These are phyloP conservation scores for Sciurus niger DNA, from an alignment of 2,113 vertebrate species.

Conservation along the genomic window DNA sequence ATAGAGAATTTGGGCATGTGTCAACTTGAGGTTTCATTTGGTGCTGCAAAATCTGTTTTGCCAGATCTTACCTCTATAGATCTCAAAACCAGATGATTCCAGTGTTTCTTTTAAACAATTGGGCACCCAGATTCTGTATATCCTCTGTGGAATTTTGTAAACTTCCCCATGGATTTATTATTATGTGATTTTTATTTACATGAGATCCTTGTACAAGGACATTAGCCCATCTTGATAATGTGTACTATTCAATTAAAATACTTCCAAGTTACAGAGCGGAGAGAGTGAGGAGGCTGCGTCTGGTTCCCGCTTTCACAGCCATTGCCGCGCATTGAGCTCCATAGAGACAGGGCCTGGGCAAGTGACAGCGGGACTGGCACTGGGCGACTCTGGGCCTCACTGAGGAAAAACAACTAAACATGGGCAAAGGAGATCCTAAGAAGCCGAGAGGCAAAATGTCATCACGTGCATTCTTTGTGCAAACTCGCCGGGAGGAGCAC, in stretches of 20 bases:
- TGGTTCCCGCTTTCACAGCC: no score
- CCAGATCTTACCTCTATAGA: background rate
- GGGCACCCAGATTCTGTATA: background rate
- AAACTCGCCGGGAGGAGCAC: no score
- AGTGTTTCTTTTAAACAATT: constrained; percentile 8
- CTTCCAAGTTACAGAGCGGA: no score
- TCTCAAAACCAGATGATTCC: background rate
- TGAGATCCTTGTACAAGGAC: background rate
- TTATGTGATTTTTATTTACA: background rate
- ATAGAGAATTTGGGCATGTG: background rate
- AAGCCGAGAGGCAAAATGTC: no score
- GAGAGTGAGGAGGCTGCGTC: no score
- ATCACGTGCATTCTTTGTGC: no score
- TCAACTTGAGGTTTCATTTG: background rate
- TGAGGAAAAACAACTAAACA: no score
- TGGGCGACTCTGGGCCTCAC: no score
- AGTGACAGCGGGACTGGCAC: no score
- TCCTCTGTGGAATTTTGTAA: constrained; percentile 16
- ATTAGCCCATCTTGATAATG: background rate
- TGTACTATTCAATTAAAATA: background rate
- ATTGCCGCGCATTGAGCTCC: no score
- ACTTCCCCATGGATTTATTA: background rate
- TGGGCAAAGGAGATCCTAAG: no score
- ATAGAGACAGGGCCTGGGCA: no score
- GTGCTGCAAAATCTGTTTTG: background rate